Percentiles rank a stretch among this genome's conserved stretches.
phyloP scores from a whole-genome alignment of 2,113 vertebrate species.

The Indri indri region DNA sequence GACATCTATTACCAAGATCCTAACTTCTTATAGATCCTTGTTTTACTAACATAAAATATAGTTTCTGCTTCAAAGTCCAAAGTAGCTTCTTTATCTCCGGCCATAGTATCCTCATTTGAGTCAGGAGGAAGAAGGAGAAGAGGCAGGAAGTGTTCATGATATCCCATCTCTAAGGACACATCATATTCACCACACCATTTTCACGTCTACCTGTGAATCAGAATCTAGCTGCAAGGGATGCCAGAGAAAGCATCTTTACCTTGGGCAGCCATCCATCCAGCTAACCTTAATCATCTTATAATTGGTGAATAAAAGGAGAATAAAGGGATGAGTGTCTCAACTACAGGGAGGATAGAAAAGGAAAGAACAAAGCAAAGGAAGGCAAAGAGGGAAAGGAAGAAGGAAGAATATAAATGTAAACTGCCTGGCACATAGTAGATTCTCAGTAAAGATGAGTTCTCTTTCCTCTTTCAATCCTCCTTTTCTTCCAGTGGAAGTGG shows the following conservation, averaged over 20 bases:
- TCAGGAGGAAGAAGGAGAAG: not conserved
- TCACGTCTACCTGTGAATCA: too few species aligned
- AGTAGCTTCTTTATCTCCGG: not conserved
- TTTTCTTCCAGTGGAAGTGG: not conserved
- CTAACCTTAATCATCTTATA: not conserved
- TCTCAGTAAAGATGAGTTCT: not conserved
- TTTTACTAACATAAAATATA: not conserved
- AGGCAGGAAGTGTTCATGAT: not conserved
- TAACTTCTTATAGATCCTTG: not conserved
- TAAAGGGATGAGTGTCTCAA: not conserved
- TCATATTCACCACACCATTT: not conserved
- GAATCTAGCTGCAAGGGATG: not conserved
- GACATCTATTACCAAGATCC: not conserved
- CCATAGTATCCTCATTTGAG: too few species aligned
- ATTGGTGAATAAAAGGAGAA: not conserved
- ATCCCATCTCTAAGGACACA: not conserved
- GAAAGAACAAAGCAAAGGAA: not conserved
- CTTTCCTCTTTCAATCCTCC: not conserved
- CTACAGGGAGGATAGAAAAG: not conserved
- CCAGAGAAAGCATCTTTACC: not conserved
- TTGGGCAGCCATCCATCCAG: not conserved
- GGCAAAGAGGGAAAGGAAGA: not conserved
- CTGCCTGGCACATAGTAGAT: not conserved
- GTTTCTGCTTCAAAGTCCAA: not conserved
- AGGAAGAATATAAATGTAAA: not conserved